Conservation (phyloP, 2,888 invertebrate species). For the Spodoptera littoralis region DNA sequence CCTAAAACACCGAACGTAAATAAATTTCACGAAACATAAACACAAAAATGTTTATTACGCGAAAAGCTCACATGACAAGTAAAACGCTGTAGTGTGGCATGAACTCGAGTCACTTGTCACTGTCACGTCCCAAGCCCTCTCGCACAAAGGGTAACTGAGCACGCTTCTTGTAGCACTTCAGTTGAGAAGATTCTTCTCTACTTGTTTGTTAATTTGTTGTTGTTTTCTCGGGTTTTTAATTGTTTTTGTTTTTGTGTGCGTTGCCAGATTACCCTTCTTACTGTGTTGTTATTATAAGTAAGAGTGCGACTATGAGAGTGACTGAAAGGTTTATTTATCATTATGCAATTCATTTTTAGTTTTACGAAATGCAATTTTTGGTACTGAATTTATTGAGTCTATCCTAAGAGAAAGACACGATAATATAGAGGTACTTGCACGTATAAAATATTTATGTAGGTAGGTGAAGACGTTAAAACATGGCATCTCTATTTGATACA, state of each 20-base stretch:
- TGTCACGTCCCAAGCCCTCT: slow-evolving; percentile 56
- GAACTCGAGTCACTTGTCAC: slow-evolving; percentile 61
- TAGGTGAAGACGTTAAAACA: too few species aligned
- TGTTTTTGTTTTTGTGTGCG: slow-evolving; percentile 10
- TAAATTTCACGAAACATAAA: slow-evolving; percentile 21
- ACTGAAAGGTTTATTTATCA: too few species aligned
- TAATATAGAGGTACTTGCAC: too few species aligned
- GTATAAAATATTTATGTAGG: too few species aligned
- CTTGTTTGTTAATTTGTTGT: slow-evolving; percentile 38
- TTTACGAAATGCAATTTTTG: too few species aligned
- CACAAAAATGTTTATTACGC: slow-evolving; percentile 22
- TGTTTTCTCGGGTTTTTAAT: slow-evolving; percentile 10
- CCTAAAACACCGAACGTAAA: neutral
- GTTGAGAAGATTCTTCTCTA: slow-evolving; percentile 41
- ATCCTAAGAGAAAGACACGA: too few species aligned
- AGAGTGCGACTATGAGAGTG: too few species aligned
- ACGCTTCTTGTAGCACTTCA: slow-evolving; percentile 43
- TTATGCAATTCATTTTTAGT: too few species aligned
- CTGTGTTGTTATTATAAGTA: too few species aligned
- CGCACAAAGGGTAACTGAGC: slow-evolving; percentile 57
- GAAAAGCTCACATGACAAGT: slow-evolving; percentile 27
- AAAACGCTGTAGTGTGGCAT: slow-evolving; percentile 35
- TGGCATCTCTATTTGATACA: too few species aligned
- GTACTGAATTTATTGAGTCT: too few species aligned
- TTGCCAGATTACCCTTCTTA: slow-evolving; percentile 11